Evolutionary conservation across 2,113 vertebrate species (phyloP).

Genomic region (Burhinus bistriatus): DNA sequence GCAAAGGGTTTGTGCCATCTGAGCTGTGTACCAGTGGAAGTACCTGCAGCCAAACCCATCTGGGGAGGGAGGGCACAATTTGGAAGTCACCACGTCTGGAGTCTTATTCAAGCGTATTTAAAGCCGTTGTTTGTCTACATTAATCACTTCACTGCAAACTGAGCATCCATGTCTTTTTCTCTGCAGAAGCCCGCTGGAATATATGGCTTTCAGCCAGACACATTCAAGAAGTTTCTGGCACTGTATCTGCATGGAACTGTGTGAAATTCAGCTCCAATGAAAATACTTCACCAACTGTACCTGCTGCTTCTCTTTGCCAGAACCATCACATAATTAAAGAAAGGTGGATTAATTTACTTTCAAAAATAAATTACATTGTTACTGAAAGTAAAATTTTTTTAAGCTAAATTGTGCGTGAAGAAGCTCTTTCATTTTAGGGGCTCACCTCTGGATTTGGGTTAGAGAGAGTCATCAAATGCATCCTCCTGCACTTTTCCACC

Average conservation of each 20-base stretch:
- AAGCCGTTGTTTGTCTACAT: slow-evolving; percentile 31
- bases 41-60: background rate
- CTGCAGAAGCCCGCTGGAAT: slow-evolving; percentile 88
- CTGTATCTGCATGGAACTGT: slow-evolving; percentile 87
- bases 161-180: slow-evolving; percentile 47
- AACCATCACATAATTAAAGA: background rate
- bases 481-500: background rate
- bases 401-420: background rate
- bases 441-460: background rate
- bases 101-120: background rate
- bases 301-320: slow-evolving; percentile 46
- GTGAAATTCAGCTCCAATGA: slow-evolving; percentile 61
- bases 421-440: background rate
- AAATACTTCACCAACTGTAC: slow-evolving; percentile 48
- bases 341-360: slow-evolving; percentile 32
- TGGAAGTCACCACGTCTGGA: background rate
- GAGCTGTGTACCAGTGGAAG: background rate
- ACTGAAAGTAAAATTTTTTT: background rate
- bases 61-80: background rate
- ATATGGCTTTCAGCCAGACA: slow-evolving; percentile 84
- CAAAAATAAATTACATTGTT: slow-evolving; percentile 36
- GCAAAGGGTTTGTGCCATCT: background rate
- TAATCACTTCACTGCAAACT: slow-evolving; percentile 48
- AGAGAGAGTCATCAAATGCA: background rate
- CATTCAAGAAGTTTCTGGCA: slow-evolving; percentile 92